Conservation (phyloP, 2,888 invertebrate genomes). For the Acronicta leporina region DNA sequence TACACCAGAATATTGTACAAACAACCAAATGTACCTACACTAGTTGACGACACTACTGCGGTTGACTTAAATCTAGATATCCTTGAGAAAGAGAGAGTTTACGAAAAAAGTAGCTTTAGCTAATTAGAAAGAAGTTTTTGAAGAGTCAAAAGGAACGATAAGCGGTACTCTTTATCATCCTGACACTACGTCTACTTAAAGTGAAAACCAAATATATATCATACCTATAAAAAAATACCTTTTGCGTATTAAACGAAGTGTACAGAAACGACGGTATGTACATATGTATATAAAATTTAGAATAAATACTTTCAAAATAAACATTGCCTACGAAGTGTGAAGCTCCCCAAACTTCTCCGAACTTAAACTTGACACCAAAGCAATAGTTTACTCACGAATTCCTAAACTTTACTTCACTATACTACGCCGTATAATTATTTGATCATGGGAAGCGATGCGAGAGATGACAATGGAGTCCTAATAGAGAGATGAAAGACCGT, state of each 20-base stretch:
- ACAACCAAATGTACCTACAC: not conserved
- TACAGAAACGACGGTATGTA: no score
- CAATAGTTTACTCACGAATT: constrained; percentile 11
- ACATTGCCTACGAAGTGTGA: constrained; percentile 11
- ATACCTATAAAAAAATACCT: no score
- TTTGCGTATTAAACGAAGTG: no score
- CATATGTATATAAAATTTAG: not conserved
- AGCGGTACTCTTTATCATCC: no score
- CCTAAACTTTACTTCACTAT: constrained; percentile 8
- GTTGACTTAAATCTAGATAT: no score
- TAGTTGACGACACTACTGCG: not conserved
- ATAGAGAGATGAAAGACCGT: constrained; percentile 36
- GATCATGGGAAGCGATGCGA: constrained; percentile 13
- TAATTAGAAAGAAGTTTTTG: no score
- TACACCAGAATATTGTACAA: constrained; percentile 5
- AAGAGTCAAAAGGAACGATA: no score
- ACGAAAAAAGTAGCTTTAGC: no score
- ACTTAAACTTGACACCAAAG: constrained; percentile 33
- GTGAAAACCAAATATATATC: no score
- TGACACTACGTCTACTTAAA: no score
- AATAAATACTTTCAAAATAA: constrained; percentile 20
- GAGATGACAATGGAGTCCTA: constrained; percentile 36
- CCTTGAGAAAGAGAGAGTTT: no score
- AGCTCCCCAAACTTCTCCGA: constrained; percentile 19
- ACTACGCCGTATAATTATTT: constrained; percentile 5